Percentiles rank a stretch among this genome's conserved stretches.
Evolutionary conservation across 2,797 vertebrate species (phyloP).

Genomic region (Silurus aristotelis): DNA sequence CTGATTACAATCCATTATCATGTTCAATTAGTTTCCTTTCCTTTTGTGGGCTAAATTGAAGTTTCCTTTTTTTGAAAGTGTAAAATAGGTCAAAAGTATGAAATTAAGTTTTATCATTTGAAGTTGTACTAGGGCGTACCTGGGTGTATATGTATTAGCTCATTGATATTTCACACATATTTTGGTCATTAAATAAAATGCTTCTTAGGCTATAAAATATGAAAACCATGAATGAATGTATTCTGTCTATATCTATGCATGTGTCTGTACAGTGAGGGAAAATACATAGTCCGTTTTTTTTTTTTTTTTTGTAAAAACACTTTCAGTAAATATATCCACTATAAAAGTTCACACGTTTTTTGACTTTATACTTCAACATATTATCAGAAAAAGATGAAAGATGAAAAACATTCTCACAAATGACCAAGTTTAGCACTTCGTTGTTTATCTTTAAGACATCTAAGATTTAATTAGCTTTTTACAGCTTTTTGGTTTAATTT

Average conservation of each 20-base stretch:
- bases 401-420: neutral
- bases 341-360: neutral
- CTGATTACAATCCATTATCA: conserved; percentile 10
- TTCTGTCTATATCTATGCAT: neutral
- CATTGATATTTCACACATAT: neutral
- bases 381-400: neutral
- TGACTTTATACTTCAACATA: neutral
- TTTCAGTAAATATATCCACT: neutral
- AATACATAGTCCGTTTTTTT: neutral
- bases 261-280: neutral
- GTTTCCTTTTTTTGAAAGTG: neutral
- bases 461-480: neutral
- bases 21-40: conserved; percentile 18
- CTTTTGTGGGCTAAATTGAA: neutral
- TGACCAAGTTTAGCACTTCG: neutral
- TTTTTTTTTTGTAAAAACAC: neutral
- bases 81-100: neutral
- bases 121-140: no score
- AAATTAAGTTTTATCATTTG: neutral
- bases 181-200: neutral
- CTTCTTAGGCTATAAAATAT: neutral
- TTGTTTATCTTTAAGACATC: neutral
- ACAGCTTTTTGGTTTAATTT: neutral
- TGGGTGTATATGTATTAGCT: no score
- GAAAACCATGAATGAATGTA: neutral